Conservation (phyloP, 2,888 invertebrate genomes). For the Labia minor region DNA sequence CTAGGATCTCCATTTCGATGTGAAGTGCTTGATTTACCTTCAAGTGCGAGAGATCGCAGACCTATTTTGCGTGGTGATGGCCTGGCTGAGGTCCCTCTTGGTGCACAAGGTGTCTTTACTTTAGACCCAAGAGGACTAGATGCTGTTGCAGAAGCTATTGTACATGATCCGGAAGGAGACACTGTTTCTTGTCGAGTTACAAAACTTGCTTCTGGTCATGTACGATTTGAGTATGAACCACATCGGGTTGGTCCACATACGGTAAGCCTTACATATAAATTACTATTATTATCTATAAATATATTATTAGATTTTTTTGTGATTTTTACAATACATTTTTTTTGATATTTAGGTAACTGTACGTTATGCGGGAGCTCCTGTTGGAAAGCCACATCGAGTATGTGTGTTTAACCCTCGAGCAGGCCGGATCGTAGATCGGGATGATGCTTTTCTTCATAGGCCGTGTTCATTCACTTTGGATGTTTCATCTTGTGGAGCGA, state of each 20-base stretch:
- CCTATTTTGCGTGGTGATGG: conserved; percentile 35
- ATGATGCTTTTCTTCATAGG: conserved; percentile 68
- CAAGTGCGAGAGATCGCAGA: conserved; percentile 31
- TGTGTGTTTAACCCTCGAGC: conserved; percentile 70
- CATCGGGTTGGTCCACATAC: conserved; percentile 62
- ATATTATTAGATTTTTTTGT: no score
- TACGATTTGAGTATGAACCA: conserved; percentile 64
- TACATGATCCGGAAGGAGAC: conserved; percentile 42
- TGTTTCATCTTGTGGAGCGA: not conserved
- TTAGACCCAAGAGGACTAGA: conserved; percentile 40
- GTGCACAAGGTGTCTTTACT: conserved; percentile 37
- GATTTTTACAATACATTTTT: no score
- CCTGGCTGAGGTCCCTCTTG: conserved; percentile 37
- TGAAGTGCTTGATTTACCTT: conserved; percentile 44
- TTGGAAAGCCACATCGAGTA: conserved; percentile 52
- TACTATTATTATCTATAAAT: conserved; percentile 33
- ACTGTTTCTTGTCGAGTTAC: conserved; percentile 38
- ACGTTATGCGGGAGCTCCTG: conserved; percentile 48
- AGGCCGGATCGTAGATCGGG: conserved; percentile 59
- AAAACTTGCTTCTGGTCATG: conserved; percentile 34
- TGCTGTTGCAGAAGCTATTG: conserved; percentile 23
- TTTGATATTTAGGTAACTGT: conserved; percentile 20
- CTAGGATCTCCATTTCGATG: conserved; percentile 80
- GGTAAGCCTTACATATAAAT: no score
- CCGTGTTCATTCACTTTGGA: conserved; percentile 53